Base-by-base conservation (phyloP, 2,113 vertebrate genomes). In the Aythya baeri region DNA sequence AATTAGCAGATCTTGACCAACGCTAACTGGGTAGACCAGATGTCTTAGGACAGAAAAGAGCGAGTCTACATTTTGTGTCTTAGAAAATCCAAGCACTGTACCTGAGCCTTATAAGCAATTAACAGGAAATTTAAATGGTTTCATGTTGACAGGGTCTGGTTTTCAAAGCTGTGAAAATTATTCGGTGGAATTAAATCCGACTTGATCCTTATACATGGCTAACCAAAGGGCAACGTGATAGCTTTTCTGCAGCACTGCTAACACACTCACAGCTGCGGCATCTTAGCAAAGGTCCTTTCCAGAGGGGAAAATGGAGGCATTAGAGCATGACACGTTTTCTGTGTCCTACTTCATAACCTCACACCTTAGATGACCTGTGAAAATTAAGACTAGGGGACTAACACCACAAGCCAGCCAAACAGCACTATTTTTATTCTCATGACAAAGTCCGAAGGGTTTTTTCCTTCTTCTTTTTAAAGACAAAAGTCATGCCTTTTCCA, bases 311-410 rank as follows among this genome's bases (percentile, higher is more conserved):
- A 95, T 23, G 52, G 79, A 96, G 68, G 86, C 84, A 91, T 68
- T 52, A 41, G 79, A 95, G 81, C 59, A 79, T 50, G 68, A 84
- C 54, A 80, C 5, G 1, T 44, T 91, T 91, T 96, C 71, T 76
- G 27, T 67, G 79, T 72, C 72, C 75, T 55, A 15, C 75, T 94
- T 89, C 72, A 90, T 86, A 95, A 91, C 72, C 72, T 83, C 85
- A 94, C 79, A 88, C 85, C 82, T 86, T 41, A 89, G 84, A 94
- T 94, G 87, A 95, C 86, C 93, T 86, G 72, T 86, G 88, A 94
- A 95, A 94, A 52, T 93, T 86, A 88, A 94, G 89, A 80, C 82
- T 85, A 87, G 96, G 89, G 84, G 85, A 74, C 88, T 86, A 96
- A 91, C 57, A 90, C 46, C 72, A 80, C 73, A 94, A 95, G 94